These are phyloP conservation scores for Zaprionus taronus DNA, from an alignment of 1,140 invertebrate genomes.

Conservation along the genomic window DNA sequence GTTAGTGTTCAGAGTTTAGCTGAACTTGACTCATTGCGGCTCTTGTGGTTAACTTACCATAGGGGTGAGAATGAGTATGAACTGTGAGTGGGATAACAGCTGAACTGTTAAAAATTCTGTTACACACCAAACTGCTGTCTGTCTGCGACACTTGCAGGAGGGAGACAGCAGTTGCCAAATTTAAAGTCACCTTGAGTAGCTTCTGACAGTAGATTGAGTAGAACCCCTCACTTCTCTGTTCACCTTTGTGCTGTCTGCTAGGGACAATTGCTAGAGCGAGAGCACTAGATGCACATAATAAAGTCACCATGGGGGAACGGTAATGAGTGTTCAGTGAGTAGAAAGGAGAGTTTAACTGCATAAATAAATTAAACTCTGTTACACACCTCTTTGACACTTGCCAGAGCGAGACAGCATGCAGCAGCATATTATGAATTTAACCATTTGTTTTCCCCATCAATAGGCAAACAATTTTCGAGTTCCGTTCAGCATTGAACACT, in stretches of 20 bases:
- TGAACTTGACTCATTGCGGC: background rate
- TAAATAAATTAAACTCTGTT: slow-evolving; percentile 6
- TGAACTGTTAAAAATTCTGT: background rate
- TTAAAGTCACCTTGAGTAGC: background rate
- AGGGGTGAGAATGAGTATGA: background rate
- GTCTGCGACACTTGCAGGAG: background rate
- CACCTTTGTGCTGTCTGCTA: background rate
- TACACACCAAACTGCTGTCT: background rate
- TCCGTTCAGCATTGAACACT: slow-evolving; percentile 31
- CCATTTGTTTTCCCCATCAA: slow-evolving; percentile 42
- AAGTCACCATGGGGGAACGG: background rate
- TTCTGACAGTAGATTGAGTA: background rate
- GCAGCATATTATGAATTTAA: slow-evolving; percentile 1
- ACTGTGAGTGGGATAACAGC: background rate
- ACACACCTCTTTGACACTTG: slow-evolving; percentile 5
- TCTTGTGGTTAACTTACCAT: background rate
- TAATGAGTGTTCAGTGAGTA: background rate
- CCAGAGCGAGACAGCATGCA: slow-evolving; percentile 11
- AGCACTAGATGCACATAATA: background rate
- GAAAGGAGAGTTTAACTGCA: background rate
- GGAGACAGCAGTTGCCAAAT: background rate
- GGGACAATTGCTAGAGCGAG: background rate
- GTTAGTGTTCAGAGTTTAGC: background rate
- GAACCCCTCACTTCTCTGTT: background rate
- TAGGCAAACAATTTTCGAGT: slow-evolving; percentile 51